Percentiles rank a stretch among this genome's conserved stretches.
These are phyloP conservation scores for Gallinago solitaria DNA, from an alignment of 2,797 vertebrate species.

Conservation along the genomic window DNA sequence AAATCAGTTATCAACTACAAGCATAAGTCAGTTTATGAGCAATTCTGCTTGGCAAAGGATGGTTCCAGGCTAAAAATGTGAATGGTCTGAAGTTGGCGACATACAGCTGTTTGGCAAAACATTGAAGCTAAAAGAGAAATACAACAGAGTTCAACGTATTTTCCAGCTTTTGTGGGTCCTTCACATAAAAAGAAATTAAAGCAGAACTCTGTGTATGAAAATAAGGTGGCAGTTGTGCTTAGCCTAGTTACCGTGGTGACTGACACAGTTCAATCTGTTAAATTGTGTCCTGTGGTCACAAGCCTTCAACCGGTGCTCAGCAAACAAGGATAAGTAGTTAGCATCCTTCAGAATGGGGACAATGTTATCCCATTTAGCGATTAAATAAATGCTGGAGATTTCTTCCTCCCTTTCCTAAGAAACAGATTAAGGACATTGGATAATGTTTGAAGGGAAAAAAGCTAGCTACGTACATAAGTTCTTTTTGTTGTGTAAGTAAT, in stretches of 20 bases:
- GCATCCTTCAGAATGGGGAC: neutral
- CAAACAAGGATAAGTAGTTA: neutral
- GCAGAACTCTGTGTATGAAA: constrained; percentile 20
- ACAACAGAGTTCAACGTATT: neutral
- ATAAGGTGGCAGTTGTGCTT: constrained; percentile 10
- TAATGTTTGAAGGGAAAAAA: neutral
- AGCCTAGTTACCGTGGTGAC: constrained; percentile 49
- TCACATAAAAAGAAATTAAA: constrained; percentile 36
- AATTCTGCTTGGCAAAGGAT: constrained; percentile 19
- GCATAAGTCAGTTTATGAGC: neutral
- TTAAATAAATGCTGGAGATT: constrained; percentile 21
- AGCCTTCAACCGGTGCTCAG: constrained; percentile 25
- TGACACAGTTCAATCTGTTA: constrained; percentile 64
- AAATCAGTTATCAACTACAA: neutral
- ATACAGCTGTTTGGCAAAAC: neutral
- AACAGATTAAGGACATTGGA: neutral
- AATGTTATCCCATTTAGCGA: neutral
- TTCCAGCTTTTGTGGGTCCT: neutral
- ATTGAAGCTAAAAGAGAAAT: constrained; percentile 34
- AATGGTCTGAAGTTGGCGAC: neutral
- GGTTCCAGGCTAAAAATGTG: neutral
- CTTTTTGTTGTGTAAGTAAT: neutral
- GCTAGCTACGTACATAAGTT: neutral
- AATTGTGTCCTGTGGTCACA: constrained; percentile 59
- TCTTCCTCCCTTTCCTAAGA: neutral